These are phyloP conservation scores for Oryzias javanicus DNA, from an alignment of 2,113 vertebrate genomes.

Conservation along the genomic window DNA sequence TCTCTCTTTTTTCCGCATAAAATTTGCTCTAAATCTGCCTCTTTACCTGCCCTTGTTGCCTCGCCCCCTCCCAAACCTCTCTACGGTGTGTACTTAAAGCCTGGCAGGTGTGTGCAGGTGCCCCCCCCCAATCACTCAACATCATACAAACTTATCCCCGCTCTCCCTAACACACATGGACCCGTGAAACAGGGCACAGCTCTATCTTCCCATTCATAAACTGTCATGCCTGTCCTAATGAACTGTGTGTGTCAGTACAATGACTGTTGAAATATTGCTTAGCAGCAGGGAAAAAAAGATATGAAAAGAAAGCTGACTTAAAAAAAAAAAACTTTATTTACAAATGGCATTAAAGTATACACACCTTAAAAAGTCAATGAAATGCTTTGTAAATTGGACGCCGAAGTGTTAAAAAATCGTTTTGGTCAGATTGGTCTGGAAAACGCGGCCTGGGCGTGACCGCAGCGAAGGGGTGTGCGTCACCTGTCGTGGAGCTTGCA, in stretches of 20 bases:
- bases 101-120: constrained; percentile 77
- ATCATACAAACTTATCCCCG: constrained; percentile 49
- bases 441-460: constrained; percentile 39
- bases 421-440: neutral
- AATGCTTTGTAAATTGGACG: constrained; percentile 1
- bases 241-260: constrained; percentile 45
- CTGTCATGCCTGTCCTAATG: constrained; percentile 57
- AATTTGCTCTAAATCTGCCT: neutral
- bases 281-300: neutral
- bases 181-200: constrained; percentile 23
- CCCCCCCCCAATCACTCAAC: constrained; percentile 65
- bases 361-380: constrained; percentile 3
- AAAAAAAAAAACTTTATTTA: constrained; percentile 70
- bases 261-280: constrained; percentile 42
- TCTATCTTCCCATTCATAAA: constrained; percentile 49
- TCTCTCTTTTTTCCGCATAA: neutral
- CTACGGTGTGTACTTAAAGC: constrained; percentile 38
- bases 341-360: constrained; percentile 43
- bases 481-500: constrained; percentile 66
- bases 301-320: neutral
- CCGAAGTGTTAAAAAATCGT: too few species aligned
- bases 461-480: constrained; percentile 13
- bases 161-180: constrained; percentile 19
- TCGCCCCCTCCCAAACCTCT: neutral
- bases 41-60: constrained; percentile 17